Evolutionary conservation across 2,113 vertebrate genomes (phyloP).

Genomic region (Pandion haliaetus): DNA sequence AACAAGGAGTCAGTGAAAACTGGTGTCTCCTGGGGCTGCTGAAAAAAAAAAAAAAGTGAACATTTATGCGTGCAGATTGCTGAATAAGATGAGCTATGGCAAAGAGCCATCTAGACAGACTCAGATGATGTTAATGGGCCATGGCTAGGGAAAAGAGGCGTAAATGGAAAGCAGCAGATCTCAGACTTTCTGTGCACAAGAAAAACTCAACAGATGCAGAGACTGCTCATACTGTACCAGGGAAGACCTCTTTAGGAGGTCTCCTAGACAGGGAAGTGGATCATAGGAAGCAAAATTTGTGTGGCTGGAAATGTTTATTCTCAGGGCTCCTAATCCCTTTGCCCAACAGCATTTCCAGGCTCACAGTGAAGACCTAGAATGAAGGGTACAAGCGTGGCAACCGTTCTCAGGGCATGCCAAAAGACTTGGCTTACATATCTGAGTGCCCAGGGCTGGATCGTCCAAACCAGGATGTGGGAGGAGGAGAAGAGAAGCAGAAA

Average conservation of each 20-base stretch:
- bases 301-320: background rate
- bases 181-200: background rate
- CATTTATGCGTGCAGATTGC: background rate
- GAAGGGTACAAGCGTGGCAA: background rate
- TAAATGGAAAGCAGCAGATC: background rate
- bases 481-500: background rate
- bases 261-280: background rate
- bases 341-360: background rate
- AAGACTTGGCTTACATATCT: background rate
- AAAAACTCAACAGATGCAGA: background rate
- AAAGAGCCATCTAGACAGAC: background rate
- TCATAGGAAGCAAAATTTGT: background rate
- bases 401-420: background rate
- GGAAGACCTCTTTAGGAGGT: background rate
- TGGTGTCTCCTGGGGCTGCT: background rate
- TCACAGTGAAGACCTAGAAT: background rate
- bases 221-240: background rate
- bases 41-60: background rate
- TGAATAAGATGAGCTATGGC: background rate
- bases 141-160: background rate
- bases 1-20: background rate
- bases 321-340: background rate
- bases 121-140: background rate
- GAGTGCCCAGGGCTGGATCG: background rate
- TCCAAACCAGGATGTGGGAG: background rate